Evolutionary conservation across 2,888 invertebrate genomes (phyloP), one percentile per base, ranked within the genome.

Genomic region (Aphodius sticticus): DNA sequence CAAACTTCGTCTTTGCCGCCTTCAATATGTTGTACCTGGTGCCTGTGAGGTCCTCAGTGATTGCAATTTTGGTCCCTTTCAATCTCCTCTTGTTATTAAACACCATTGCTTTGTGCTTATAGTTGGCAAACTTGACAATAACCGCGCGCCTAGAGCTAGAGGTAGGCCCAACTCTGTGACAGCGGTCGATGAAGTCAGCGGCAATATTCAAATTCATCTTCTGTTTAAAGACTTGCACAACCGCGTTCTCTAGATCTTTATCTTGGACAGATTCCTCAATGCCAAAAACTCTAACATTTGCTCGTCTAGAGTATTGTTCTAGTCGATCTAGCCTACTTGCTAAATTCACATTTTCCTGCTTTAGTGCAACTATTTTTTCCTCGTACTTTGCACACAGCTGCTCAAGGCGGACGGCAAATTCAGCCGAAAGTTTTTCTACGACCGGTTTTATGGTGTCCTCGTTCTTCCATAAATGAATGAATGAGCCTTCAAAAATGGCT

Each of bases 41-140:
- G 26, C 26, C 26, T 26, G 26, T 26, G 26, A 26, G 26, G 26
- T 26, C 26, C 26, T 26, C 26, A 26, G 26, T 26, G 26, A 26
- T 26, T 26, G 26, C 26, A 26, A 26, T 26, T 26, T 26, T 26
- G 26, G 26, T 26, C 1, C 26, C 26, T 3, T 26, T 26, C 26
- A 26, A 26, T 26, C 3, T 26, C 26, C 26, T 26, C 26, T 26
- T 26, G 53, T 53, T 53, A 53, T 53, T 53, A 53, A 70, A 70
- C n/a, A 70, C 6, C 71, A 26, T 70, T 12, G 26, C 71, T 4
- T 75, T 75, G 6, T 35, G 35, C 36, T 75, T 75, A n/a, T 75
- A 75, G n/a, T 12, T 36, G 15, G 1, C 9, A 14, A 16, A 14
- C 14, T 76, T 76, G n/a, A 53, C 12, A 12, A 53, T 53, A 53